Base-by-base conservation (phyloP, 2,113 vertebrate genomes). In the Neogobius melanostomus region DNA sequence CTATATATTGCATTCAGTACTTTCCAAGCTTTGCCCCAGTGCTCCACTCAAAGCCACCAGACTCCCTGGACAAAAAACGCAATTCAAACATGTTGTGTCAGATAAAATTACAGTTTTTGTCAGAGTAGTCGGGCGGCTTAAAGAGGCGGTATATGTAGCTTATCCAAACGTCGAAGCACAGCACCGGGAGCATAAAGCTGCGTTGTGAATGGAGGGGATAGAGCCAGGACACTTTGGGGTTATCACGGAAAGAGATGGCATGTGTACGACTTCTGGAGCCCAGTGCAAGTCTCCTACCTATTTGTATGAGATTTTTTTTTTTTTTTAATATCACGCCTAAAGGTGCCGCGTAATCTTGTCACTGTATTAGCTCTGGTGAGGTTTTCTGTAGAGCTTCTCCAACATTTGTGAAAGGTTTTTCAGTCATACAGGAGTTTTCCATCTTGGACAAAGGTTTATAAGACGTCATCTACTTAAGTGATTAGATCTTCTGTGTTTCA, bases 51-150 rank as follows among this genome's bases (percentile, higher is more conserved):
- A 61, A 61, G 59, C 59, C 59, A 42, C 59, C 36, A 45, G 59
- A 45, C 59, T 61, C 59, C 59, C 59, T 61, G 44, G 59, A 61
- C 59, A 61, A 12, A 61, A 61, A 61, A 42, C 44, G 59, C 59
- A 61, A 61, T 61, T 44, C 44, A 44, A 61, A 61, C 42, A 61
- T 61, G 59, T 61, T 44, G 42, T 44, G 59, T 61, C 59, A 45
- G 59, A 61, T 44, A 44, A 61, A 61, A 44, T 61, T 61, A 61
- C 36, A 1, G 59, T 45, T 61, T 61, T n/a, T 61, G 59, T 61
- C 59, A 61, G 42, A 14, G 59, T 8, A 44, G 42, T 44, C n/a
- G 14, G 59, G 36, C 16, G 42, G 59, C 59, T 44, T 61, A 44
- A 61, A 61, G 59, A 43, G 42, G 15, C 59, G 12, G 11, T 59